Conservation (phyloP, 2,113 vertebrate genomes). For the Bujurquina vittata region DNA sequence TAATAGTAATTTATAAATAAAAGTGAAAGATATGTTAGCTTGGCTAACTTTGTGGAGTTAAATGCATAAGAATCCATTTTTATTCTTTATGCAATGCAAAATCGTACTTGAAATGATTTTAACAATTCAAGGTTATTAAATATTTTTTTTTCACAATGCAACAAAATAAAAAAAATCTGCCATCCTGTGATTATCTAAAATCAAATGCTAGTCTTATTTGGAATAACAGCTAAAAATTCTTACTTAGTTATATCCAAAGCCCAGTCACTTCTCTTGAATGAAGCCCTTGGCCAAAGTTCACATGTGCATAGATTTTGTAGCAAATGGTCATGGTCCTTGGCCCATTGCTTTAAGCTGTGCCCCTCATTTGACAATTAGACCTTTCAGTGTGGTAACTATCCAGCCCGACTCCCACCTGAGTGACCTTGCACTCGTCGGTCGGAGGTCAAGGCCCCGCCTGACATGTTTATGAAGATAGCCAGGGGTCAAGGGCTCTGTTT, state of each 20-base stretch:
- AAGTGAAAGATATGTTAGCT: not conserved
- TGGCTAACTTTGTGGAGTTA: not conserved
- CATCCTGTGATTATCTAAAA: not conserved
- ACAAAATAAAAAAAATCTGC: not conserved
- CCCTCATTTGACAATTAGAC: constrained; percentile 39
- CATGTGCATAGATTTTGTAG: not conserved
- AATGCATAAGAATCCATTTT: not conserved
- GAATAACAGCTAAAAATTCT: not conserved
- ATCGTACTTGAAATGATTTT: not conserved
- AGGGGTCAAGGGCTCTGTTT: constrained; percentile 62
- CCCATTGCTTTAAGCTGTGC: not conserved
- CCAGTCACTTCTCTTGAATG: not conserved
- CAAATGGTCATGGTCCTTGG: not conserved
- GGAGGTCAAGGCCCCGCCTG: constrained; percentile 58
- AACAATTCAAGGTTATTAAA: not conserved
- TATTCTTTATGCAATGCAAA: not conserved
- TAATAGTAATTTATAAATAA: too few relatives aligned
- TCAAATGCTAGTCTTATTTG: not conserved
- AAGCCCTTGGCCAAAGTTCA: not conserved
- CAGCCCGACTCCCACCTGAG: constrained; percentile 29
- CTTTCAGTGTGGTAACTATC: not conserved
- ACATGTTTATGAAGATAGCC: constrained; percentile 55
- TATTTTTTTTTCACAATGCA: not conserved
- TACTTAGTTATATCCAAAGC: not conserved
- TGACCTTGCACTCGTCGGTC: constrained; percentile 34